Evolutionary conservation across 2,888 invertebrate genomes (phyloP).

Genomic region (Eudemis profundana): DNA sequence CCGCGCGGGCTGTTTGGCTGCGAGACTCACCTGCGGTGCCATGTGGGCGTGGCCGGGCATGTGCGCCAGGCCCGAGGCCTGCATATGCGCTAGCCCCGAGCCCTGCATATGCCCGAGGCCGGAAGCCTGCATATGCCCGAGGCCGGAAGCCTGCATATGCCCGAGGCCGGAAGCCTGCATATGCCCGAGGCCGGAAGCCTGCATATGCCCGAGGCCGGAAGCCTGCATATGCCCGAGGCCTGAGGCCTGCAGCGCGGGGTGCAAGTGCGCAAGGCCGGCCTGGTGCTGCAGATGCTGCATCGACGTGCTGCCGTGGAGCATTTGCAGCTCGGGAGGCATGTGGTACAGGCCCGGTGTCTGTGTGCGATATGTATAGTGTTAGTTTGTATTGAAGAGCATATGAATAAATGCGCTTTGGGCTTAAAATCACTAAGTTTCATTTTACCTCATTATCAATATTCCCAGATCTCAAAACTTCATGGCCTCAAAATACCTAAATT

Average conservation of each 20-base stretch:
- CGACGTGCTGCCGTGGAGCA: constrained; percentile 76
- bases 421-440: no score
- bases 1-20: constrained; percentile 27
- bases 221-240: constrained; percentile 29
- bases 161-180: constrained; percentile 44
- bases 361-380: constrained; percentile 33
- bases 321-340: constrained; percentile 80
- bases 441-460: no score
- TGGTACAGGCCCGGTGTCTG: constrained; percentile 80
- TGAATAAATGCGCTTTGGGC: no score
- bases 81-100: no score
- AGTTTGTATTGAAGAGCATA: background rate
- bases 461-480: no score
- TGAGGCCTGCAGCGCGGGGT: constrained; percentile 13
- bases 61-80: constrained; percentile 22
- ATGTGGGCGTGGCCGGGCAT: constrained; percentile 42
- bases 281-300: constrained; percentile 76
- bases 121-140: constrained; percentile 30
- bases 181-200: constrained; percentile 42
- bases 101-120: constrained; percentile 21
- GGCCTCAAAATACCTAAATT: no score
- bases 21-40: no score
- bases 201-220: no score
- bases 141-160: background rate
- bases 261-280: constrained; percentile 47